Conservation (phyloP, 2,797 vertebrate genomes). For the Siniperca undulata region DNA sequence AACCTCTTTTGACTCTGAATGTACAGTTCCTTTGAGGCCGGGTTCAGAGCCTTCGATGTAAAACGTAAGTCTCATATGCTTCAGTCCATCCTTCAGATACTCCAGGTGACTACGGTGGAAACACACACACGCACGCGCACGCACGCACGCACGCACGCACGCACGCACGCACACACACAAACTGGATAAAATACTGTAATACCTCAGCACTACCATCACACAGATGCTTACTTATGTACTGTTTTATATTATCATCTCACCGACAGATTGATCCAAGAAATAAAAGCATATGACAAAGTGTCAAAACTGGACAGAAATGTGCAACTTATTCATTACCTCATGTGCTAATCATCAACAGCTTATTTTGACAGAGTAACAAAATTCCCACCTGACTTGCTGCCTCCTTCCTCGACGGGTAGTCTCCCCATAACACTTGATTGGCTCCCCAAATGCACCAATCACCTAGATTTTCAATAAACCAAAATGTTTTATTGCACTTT, state of each 20-base stretch:
- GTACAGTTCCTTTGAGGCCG: constrained; percentile 91
- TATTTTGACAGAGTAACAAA: neutral
- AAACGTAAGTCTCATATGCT: constrained; percentile 93
- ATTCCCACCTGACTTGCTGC: constrained; percentile 92
- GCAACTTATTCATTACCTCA: neutral
- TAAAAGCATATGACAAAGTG: neutral
- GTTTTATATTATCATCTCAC: neutral
- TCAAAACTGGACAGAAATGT: neutral
- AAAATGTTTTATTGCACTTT: neutral
- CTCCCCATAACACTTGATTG: constrained; percentile 95
- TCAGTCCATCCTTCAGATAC: constrained; percentile 91
- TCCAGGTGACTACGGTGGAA: constrained; percentile 87
- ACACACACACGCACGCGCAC: neutral
- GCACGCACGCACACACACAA: neutral
- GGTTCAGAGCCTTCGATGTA: constrained; percentile 95
- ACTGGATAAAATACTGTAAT: neutral
- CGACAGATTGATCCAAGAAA: neutral
- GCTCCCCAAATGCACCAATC: constrained; percentile 92
- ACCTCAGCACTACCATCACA: neutral
- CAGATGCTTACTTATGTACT: neutral
- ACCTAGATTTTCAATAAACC: constrained; percentile 82
- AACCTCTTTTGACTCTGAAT: constrained; percentile 93
- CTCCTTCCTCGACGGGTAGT: constrained; percentile 91
- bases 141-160: neutral
- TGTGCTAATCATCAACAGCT: neutral